Evolutionary conservation across 1,140 invertebrate genomes (phyloP), one percentile per base, ranked within the genome.

Genomic region (Papilio helenus): DNA sequence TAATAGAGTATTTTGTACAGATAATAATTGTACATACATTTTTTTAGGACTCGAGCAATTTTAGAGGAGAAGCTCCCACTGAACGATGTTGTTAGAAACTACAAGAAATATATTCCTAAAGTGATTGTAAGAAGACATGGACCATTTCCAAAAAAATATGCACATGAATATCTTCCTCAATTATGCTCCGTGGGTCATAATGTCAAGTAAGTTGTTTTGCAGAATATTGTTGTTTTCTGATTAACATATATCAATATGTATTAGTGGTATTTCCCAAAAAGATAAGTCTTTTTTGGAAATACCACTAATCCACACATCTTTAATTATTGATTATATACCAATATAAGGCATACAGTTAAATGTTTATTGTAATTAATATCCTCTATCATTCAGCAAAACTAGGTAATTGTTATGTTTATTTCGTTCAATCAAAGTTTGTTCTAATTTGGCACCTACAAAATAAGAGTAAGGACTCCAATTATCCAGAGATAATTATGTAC

Each of bases 41-140:
- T 12, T 65, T 65, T 68, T 29, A 94, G 90, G 94, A 95, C 92
- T 55, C 94, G 97, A 83, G 96, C 97, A 16, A 97, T 97, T 92
- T 87, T 97, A 20, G 97, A 98, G 88, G 96, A 97, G 84, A 95
- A 96, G 79, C 88, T 96, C 68, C 88, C 95, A 16, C 91, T 95
- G 26, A 96, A 97, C 83, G 95, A 95, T 78, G 96, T 98, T 7
- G 96, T 97, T 87, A 96, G 95, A 80, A 96, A 97, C 80, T 98
- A 97, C 80, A 97, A 97, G 88, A 96, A 97, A 81, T 98, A 97
- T 93, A 96, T 98, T 82, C 97, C 98, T 0, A 97, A 97, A 90
- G 96, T 96, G 79, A 96, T 98, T 68, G 95, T 97, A 20, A 97
- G 96, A 81, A 95, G 96, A 79, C 97, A 98, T 92, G 94, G 95